Base-by-base conservation (phyloP, 1,140 invertebrate genomes). In the Druon quercuslanigerum region DNA sequence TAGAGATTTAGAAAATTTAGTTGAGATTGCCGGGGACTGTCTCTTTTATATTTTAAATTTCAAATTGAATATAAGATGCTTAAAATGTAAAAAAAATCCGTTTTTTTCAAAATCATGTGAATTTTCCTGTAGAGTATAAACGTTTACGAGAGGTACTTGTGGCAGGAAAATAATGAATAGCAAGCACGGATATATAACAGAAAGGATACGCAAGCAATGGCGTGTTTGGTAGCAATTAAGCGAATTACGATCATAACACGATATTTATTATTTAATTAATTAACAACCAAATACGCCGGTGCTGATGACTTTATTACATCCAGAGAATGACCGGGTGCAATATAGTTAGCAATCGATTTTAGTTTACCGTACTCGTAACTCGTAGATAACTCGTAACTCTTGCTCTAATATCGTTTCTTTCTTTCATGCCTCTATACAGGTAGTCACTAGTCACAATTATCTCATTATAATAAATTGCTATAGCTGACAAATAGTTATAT, bases 261-360 rank as follows among this genome's bases (percentile, higher is more conserved):
- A 85, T 85, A 84, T 84, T 87, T 87, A 85, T 85, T 85, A 81
- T 85, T 86, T 84, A 80, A 87, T 87, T 84, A 87, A 87, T 84
- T 82, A 83, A 85, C 60, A 66, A 66, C 60, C 60, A 13, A 66
- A 66, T 66, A 66, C 40, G 25, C 16, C 25, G 60, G 60, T 66
- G 60, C 33, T 66, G 66, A 71, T 33, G 50, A 54, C 19, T 76
- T 52, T 66, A 57, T 51, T 51, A 56, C 74, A n/a, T 13, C 50
- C 25, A 75, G 60, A 54, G 33, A 60, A 71, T 71, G 57, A 71
- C 4, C 71, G 14, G 16, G 17, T 54, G 71, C 9, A 25, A 76
- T 52, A 52, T 71, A 76, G 8, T 8, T 70, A 70, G 12, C 14
- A 75, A 66, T 66, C 60, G 60, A 66, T 33, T 66, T 66, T 66